Evolutionary conservation across 92 coral and sea anemone genomes (phyloP).

Genomic region (Chrysogorgia sp.): DNA sequence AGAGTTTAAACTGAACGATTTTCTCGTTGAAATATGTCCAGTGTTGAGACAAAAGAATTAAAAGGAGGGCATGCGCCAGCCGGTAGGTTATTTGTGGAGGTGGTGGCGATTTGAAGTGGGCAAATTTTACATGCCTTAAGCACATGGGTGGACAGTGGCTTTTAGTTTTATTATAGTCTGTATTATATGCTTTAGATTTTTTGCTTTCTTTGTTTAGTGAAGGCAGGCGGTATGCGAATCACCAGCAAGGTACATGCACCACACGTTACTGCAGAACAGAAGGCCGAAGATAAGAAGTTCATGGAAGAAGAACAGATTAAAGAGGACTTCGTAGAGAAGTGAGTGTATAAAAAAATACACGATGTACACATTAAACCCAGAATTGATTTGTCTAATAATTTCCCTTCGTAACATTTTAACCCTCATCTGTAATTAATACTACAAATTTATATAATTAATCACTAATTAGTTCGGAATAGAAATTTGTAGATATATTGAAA

Average conservation of each 20-base stretch:
- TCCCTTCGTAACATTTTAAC: too few species aligned
- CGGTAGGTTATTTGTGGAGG: constrained; percentile 59
- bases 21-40: constrained; percentile 23
- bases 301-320: constrained; percentile 73
- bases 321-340: constrained; percentile 29
- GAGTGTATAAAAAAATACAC: not conserved
- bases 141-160: not conserved
- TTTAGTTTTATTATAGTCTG: not conserved
- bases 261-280: constrained; percentile 79
- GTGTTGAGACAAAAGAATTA: constrained; percentile 60
- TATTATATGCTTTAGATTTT: not conserved
- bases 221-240: constrained; percentile 97
- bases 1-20: not conserved
- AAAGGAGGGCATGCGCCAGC: constrained; percentile 99
- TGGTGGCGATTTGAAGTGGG: not conserved
- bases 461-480: too few species aligned
- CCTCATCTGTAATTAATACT: too few species aligned
- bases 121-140: not conserved
- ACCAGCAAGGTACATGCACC: constrained; percentile 78
- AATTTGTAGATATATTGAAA: too few species aligned
- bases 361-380: not conserved
- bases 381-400: too few species aligned
- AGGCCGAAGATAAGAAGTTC: constrained; percentile 93
- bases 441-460: too few species aligned
- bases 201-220: constrained; percentile 61